Evolutionary conservation across 64 coral and sea anemone species (phyloP).

Genomic region (Pachyseris speciosa): DNA sequence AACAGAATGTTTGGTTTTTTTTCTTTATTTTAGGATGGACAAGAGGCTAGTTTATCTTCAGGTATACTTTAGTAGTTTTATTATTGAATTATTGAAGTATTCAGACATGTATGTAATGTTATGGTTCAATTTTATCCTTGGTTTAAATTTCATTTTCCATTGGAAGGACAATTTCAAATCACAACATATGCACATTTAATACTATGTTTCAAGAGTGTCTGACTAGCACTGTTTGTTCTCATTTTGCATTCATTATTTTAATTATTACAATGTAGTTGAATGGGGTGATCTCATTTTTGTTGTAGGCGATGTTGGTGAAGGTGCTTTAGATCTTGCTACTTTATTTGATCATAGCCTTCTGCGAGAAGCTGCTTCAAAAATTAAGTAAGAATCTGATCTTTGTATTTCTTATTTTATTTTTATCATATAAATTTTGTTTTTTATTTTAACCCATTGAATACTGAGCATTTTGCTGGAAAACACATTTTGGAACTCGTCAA

Average conservation of each 20-base stretch:
- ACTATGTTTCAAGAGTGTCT: neutral
- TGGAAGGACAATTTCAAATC: no score
- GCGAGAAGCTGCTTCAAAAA: conserved; percentile 94
- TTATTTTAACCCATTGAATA: no score
- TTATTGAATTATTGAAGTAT: no score
- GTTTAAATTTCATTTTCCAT: no score
- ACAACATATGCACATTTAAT: neutral
- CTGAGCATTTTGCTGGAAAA: no score
- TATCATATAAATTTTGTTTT: no score
- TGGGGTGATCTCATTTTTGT: neutral
- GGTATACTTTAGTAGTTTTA: conserved; percentile 2
- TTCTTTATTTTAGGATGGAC: conserved; percentile 30
- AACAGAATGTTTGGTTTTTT: neutral
- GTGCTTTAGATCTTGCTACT: conserved; percentile 76
- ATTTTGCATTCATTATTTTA: neutral
- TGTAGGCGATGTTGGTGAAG: conserved; percentile 60
- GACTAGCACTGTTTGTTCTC: no score
- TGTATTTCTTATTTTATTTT: neutral
- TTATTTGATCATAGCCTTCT: conserved; percentile 94
- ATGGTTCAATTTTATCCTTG: no score
- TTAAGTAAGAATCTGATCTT: conserved; percentile 78
- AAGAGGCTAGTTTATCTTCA: neutral
- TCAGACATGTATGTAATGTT: neutral
- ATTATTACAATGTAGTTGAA: neutral
- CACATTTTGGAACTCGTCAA: no score